Percentiles rank a stretch among this genome's conserved stretches.
Conservation (phyloP, 2,797 vertebrate species). For the Chaetodon trifasciatus region DNA sequence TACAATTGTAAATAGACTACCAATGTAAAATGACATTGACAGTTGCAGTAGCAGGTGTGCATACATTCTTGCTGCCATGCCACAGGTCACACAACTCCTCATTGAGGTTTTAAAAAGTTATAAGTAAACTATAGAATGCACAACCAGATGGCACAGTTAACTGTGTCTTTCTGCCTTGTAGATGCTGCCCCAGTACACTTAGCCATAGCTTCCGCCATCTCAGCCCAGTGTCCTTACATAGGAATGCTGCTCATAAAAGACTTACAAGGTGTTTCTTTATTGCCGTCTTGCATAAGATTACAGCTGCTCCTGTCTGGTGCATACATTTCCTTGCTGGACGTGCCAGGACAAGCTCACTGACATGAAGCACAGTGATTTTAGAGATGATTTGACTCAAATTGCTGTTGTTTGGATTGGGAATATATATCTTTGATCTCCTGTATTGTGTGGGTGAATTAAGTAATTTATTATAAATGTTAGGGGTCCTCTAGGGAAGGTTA, state of each 20-base stretch:
- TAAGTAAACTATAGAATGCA: not conserved
- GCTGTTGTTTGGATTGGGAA: not conserved
- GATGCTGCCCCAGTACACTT: not conserved
- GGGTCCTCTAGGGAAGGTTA: constrained; percentile 13
- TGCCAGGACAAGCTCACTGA: constrained; percentile 22
- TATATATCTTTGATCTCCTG: not conserved
- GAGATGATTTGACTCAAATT: constrained; percentile 8
- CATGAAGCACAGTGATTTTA: not conserved
- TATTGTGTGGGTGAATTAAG: not conserved
- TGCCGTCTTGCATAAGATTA: constrained; percentile 46
- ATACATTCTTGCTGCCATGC: not conserved
- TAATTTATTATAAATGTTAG: not conserved
- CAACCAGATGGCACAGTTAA: not conserved
- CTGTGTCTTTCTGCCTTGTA: not conserved
- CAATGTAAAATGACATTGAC: not conserved
- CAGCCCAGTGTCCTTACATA: constrained; percentile 17
- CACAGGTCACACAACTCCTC: not conserved
- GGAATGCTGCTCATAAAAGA: constrained; percentile 47
- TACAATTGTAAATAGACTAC: not conserved
- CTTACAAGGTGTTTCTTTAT: constrained; percentile 52
- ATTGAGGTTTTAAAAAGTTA: not conserved
- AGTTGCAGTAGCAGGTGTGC: not conserved
- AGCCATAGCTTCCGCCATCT: constrained; percentile 2
- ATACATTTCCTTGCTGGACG: constrained; percentile 13
- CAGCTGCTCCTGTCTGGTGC: constrained; percentile 44